Base-by-base conservation (phyloP, 2,797 vertebrate genomes). In the Schizothorax lantsangensis region DNA sequence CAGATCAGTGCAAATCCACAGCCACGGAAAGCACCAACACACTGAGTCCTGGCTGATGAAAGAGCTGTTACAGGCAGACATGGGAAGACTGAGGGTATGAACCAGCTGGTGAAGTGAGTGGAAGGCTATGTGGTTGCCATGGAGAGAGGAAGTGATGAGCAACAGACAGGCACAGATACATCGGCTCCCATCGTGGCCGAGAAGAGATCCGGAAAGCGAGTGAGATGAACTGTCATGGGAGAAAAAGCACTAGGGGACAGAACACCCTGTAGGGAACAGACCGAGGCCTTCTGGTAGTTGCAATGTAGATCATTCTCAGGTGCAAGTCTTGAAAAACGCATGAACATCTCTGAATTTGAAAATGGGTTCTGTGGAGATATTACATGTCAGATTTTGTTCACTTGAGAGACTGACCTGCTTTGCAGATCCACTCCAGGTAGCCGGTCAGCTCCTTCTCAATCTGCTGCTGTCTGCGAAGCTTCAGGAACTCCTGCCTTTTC, bases 381-480 rank as follows among this genome's bases (percentile, higher is more conserved):
- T 80, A 23, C 30, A 66, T 36, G 30, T 68, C n/a, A 33, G 36
- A 73, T 73, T 21, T 66, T 64, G 52, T 72, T 38, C 5, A 33
- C 19, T 68, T 54, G 30, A 21, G 40, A 81, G 74, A 83, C 92
- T 88, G 78, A 96, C 95, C 95, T 89, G 98, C 98, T 96, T 98
- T 99, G 91, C 97, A 99, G 92, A 99, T 99, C 98, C 97, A 99
- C 91, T 98, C 97, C 91, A 99, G 94, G 93, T 99, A 99, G 0
- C 98, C 98, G 0, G 97, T 99, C n/a, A 99, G 95, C 84, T 99
- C 98, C 69, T 97, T 93, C 83, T 99, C 98, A 7, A 99, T 98
- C 86, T 99, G 98, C 94, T 99, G 98, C 90, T 98, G 98, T 87
- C 98, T 91, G 33, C 98, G 96, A 47, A 99, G 97, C 91, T 99